Evolutionary conservation across 2,888 invertebrate genomes (phyloP), one percentile per base, ranked within the genome.

Genomic region (Amiota minor): DNA sequence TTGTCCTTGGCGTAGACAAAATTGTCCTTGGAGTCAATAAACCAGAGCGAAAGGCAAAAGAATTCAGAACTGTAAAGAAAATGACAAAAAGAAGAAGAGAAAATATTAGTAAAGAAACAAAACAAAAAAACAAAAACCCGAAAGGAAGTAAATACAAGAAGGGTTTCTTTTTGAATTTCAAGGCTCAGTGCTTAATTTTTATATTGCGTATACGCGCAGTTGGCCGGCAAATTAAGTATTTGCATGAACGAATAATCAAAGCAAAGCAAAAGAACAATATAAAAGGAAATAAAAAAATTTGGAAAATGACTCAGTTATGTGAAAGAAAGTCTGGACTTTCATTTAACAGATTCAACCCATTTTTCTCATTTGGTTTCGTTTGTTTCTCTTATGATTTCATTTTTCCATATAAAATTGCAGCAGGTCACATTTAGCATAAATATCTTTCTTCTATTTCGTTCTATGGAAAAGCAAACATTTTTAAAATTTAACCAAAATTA

Each of bases 391-490:
- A 20, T 62, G 20, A 18, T 10, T 23, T 75, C 75, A 85, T 80
- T 80, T 85, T 85, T 76, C 76, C 75, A 78, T 23, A 62, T 45
- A 62, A 45, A 23, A 23, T 62, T 62, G 9, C 12, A 49, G 49
- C 12, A 49, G 49, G 49, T 49, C 49, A 85, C 86, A 84, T 86
- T 84, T 86, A 86, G 84, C 86, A 85, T 84, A 86, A 84, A 86
- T 85, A 78, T 74, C 59, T 62, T 70, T 56, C 49, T 59, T 47
- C 55, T 47, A 59, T 62, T 47, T 64, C 16, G 18, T 49, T 49
- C 59, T 35, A 35, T 35, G 9, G 16, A 46, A 14, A 18, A 16
- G 46, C 67, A 72, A 59, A 20, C 70, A 64, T 56, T 16, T 56
- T 56, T 16, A 46, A 18, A 70, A 55, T 56, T 70, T 70, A 56